phyloP scores from a whole-genome alignment of 2,113 vertebrate genomes.

The Bambusicola thoracicus region DNA sequence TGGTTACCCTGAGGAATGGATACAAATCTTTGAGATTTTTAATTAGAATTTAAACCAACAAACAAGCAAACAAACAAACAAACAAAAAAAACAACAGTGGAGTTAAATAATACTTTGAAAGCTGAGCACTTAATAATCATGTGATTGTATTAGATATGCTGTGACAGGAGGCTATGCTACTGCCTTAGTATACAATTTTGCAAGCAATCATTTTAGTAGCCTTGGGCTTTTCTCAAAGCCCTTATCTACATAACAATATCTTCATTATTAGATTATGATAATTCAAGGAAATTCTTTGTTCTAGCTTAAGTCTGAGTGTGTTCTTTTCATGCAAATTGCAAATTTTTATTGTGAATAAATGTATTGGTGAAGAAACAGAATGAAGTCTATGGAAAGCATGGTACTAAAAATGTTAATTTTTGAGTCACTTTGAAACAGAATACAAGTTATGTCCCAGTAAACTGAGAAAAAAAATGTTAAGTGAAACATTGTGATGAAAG shows the following conservation, averaged over 20 bases:
- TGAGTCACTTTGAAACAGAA: background rate
- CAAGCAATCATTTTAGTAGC: slow-evolving; percentile 46
- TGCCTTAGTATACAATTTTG: slow-evolving; percentile 50
- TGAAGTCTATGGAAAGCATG: background rate
- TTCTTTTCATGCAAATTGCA: background rate
- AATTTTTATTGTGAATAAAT: slow-evolving; percentile 23
- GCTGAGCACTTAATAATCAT: slow-evolving; percentile 35
- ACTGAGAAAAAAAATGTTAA: background rate
- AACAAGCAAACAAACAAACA: background rate
- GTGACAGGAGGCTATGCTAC: slow-evolving; percentile 8
- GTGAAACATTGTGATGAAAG: background rate
- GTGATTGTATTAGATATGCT: slow-evolving; percentile 43
- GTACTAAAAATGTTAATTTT: background rate
- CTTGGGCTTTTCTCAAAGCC: slow-evolving; percentile 48
- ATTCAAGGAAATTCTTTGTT: slow-evolving; percentile 59
- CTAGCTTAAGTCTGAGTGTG: background rate
- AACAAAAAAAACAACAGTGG: background rate
- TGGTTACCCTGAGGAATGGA: background rate
- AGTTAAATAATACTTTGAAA: slow-evolving; percentile 68
- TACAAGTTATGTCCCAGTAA: background rate
- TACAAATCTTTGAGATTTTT: slow-evolving; percentile 23
- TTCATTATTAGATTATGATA: slow-evolving; percentile 59
- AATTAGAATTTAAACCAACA: slow-evolving; percentile 25
- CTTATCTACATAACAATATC: slow-evolving; percentile 62
- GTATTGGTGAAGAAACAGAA: slow-evolving; percentile 49